A percentile compares a stretch with the other conserved stretches of the same genome.
Evolutionary conservation across 30 jellyfish, hydroid and myxozoan species (phyloP).

Genomic region (Turritopsis dohrnii): DNA sequence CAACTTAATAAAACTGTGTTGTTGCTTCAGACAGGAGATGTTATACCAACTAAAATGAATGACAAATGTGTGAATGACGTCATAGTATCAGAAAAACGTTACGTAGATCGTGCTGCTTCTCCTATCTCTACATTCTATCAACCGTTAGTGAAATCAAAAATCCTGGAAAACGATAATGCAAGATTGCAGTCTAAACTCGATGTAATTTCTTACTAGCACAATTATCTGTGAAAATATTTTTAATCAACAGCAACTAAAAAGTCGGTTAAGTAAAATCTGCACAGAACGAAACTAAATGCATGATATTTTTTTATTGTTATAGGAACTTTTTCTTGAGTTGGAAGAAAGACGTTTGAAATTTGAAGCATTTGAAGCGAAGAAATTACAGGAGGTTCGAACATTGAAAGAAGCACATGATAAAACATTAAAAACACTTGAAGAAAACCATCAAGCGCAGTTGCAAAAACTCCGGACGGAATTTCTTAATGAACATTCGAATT

Average conservation of each 20-base stretch:
- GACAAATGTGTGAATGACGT: neutral
- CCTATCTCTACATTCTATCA: neutral
- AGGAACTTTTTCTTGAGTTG: constrained; percentile 18
- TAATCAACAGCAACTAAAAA: neutral
- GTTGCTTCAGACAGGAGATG: constrained; percentile 20
- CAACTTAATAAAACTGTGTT: constrained; percentile 21
- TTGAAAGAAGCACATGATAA: constrained; percentile 19
- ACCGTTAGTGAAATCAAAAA: neutral
- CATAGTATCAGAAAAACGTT: neutral
- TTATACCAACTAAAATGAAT: neutral
- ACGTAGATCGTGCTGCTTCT: neutral
- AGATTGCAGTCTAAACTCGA: neutral
- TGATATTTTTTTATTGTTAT: neutral
- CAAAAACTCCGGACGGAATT: constrained; percentile 29
- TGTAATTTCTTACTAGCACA: neutral
- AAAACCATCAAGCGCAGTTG: constrained; percentile 24
- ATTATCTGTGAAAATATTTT: neutral
- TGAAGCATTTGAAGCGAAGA: constrained; percentile 35
- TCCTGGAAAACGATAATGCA: constrained; percentile 1
- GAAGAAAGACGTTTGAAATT: constrained; percentile 29
- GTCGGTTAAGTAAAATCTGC: neutral
- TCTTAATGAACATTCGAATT: constrained; percentile 35
- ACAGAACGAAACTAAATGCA: too few species aligned
- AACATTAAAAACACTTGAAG: neutral
- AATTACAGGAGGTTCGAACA: constrained; percentile 13